phyloP scores from a whole-genome alignment of 2,113 vertebrate species.

The Cavia porcellus region DNA sequence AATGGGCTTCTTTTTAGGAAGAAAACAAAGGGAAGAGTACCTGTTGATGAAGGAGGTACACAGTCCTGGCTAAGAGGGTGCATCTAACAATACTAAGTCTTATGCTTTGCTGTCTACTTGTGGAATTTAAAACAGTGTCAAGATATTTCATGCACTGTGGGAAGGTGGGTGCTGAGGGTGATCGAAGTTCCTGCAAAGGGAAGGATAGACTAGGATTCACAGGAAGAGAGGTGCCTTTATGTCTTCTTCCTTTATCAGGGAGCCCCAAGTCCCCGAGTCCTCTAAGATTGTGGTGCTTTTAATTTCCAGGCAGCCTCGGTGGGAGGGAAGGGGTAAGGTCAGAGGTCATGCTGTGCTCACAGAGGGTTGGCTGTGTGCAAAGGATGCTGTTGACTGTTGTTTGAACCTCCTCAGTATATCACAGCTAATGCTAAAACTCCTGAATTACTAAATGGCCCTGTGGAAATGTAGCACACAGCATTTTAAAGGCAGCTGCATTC shows the following conservation, averaged over 20 bases:
- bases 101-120: neutral
- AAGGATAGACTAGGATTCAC: neutral
- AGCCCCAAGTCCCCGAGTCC: neutral
- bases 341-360: neutral
- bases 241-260: neutral
- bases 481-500: constrained; percentile 46
- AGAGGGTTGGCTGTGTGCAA: neutral
- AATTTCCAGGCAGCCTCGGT: neutral
- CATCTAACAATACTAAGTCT: neutral
- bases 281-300: neutral
- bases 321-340: neutral
- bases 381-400: neutral
- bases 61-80: neutral
- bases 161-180: neutral
- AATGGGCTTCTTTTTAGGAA: neutral
- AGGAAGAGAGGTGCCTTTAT: neutral
- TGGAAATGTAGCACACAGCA: constrained; percentile 6
- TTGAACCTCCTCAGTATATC: neutral
- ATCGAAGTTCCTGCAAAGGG: neutral
- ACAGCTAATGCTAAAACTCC: neutral
- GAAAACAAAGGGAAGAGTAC: neutral
- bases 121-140: constrained; percentile 6
- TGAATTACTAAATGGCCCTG: neutral
- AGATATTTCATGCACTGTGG: neutral
- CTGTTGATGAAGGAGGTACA: neutral